Evolutionary conservation across 2,888 invertebrate genomes (phyloP).

Genomic region (Acanthococcus lagerstroemiae): DNA sequence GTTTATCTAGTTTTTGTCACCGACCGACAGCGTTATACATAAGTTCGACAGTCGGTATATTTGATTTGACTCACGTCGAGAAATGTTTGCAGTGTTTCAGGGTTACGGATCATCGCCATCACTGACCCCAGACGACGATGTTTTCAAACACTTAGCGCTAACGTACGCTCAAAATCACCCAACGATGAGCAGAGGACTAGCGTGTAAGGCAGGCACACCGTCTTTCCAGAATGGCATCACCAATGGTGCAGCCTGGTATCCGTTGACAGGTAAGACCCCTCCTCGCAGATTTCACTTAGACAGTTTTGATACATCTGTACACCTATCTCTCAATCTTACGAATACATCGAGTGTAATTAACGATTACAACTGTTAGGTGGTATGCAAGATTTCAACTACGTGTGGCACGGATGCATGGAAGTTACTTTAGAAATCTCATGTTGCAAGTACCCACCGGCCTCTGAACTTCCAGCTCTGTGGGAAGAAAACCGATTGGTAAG

Average conservation of each 20-base stretch:
- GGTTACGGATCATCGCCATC: slow-evolving; percentile 61
- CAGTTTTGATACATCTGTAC: not conserved
- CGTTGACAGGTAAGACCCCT: slow-evolving; percentile 47
- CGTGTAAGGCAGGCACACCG: slow-evolving; percentile 44
- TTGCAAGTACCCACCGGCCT: slow-evolving; percentile 52
- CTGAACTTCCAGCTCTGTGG: slow-evolving; percentile 49
- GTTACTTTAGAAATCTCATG: slow-evolving; percentile 56
- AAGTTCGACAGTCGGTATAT: not conserved
- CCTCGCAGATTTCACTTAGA: too few relatives aligned
- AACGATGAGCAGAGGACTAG: slow-evolving; percentile 48
- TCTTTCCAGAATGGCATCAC: slow-evolving; percentile 52
- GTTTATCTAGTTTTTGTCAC: too few relatives aligned
- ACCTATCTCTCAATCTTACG: not conserved
- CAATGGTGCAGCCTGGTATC: slow-evolving; percentile 57
- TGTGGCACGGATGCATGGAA: slow-evolving; percentile 55
- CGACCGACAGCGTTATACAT: not conserved
- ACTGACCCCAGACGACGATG: slow-evolving; percentile 54
- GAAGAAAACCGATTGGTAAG: slow-evolving; percentile 48
- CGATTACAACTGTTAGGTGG: slow-evolving; percentile 48
- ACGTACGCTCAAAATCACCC: slow-evolving; percentile 50
- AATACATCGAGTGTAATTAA: not conserved
- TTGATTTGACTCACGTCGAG: too few relatives aligned
- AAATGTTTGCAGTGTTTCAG: slow-evolving; percentile 63
- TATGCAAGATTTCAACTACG: slow-evolving; percentile 62
- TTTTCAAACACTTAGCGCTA: slow-evolving; percentile 50